Base-by-base conservation (phyloP, 2,888 invertebrate species). In the Loripinus fragilis region DNA sequence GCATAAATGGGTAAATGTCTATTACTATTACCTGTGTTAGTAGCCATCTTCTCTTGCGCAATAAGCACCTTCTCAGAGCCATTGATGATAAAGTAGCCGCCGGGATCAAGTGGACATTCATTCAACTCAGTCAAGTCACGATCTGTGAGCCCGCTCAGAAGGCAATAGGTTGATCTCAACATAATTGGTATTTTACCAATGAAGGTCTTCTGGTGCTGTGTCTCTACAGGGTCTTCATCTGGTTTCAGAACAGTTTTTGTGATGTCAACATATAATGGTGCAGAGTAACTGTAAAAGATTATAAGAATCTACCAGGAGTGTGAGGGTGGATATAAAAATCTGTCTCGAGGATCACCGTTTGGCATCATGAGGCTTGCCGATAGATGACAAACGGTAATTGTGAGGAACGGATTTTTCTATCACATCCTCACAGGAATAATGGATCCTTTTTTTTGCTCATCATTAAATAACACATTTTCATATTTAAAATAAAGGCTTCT, bases 41-140 rank as follows among this genome's bases (percentile, higher is more conserved):
- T 99, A 8, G 99, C 99, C 99, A 99, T 99, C 94, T 99, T 99
- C 93, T 99, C 99, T 94, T 99, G 99, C 0, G 99, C 99, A 93
- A 99, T 99, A 42, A 99, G 94, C 2, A 99, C 96, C 94, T 99
- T 99, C 94, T 99, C 99, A 10, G 99, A 99, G 0, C 99, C 99
- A 93, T 99, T 99, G 84, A 99, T 99, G 87, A 99, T 98, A 91
- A 99, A 99, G 94, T 99, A 99, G 79, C 99, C 99, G 86, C 99
- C 99, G 60, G 99, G 99, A 95, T 99, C 99, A 66, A 99, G 95
- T 0, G 99, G 99, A 90, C 99, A 99, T 94, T 99, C 99, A 93
- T 99, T 99, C 89, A 99, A 96, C 94, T 99, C 99, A 67, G 99
- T 98, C 92, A 99, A 96, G 96, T 99, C 99, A 95, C 99, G 97